Percentiles rank a stretch among this genome's conserved stretches.
phyloP scores from a whole-genome alignment of 2,797 vertebrate species.

The Spondyliosoma cantharus region DNA sequence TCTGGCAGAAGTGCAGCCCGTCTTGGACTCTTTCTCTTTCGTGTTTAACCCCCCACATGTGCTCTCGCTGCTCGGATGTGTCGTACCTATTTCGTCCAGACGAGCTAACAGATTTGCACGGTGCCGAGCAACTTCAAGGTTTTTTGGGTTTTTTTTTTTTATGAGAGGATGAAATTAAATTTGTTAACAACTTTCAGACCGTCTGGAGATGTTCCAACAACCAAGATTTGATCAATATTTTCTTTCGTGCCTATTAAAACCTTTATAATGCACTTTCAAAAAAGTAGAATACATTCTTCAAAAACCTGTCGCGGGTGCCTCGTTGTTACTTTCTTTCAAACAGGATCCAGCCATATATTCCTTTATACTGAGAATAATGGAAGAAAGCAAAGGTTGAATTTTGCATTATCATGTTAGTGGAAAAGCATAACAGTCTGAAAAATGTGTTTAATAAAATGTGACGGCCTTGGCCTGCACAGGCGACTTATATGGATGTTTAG shows the following conservation, averaged over 20 bases:
- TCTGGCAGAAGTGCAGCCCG: constrained; percentile 45
- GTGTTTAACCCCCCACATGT: constrained; percentile 4
- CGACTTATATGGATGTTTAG: too few species aligned
- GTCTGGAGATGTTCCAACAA: background rate
- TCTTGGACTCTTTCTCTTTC: constrained; percentile 16
- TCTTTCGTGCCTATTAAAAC: background rate
- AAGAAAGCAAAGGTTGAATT: background rate
- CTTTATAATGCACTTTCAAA: background rate
- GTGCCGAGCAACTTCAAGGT: background rate
- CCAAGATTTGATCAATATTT: background rate
- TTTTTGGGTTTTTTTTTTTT: too few species aligned
- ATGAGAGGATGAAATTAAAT: background rate
- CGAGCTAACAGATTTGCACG: background rate
- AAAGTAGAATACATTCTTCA: background rate
- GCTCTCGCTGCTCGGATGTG: background rate
- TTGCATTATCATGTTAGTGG: background rate
- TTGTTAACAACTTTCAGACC: background rate
- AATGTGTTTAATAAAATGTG: background rate
- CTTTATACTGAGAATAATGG: background rate
- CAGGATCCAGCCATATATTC: background rate
- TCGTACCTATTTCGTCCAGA: background rate
- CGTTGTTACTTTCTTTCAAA: background rate
- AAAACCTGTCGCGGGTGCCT: background rate
- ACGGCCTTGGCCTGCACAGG: too few species aligned
- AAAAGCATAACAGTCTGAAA: background rate